Evolutionary conservation across 2,888 invertebrate genomes (phyloP), one percentile per base, ranked within the genome.

Genomic region (Sesia bembeciformis): DNA sequence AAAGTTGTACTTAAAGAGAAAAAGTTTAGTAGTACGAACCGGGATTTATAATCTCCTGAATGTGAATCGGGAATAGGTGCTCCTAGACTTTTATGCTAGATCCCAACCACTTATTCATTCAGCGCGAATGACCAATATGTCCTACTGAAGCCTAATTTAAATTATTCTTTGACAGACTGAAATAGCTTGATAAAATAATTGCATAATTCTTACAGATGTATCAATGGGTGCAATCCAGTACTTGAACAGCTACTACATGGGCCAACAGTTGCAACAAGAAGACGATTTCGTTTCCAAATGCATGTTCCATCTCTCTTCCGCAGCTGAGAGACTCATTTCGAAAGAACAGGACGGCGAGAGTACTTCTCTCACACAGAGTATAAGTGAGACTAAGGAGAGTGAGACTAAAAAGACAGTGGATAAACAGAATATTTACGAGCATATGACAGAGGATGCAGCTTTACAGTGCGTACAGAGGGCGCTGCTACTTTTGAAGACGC

Each of bases 221-320:
- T 97, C 97, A 61, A 94, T 97, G 93, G 95, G 97, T 3, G 97
- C 98, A 1, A 98, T 98, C 65, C 97, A 97, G 75, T 97, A 97
- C 76, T 91, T 98, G 55, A 98, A 98, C 78, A 94, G 95, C 71
- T 97, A 97, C 81, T 98, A 98, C 81, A 97, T 98, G 93, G 96
- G 96, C 4, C 95, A 97, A 58, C 96, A 96, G 72, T 78, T 98
- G 50, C 95, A 97, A 63, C 94, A 96, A 66, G 98, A 98, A 81
- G 95, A 95, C 57, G 97, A 98, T 72, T 98, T 98, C 78, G 95
- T 98, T 1, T 93, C 96, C 49, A 94, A 97, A 63, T 98, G 98
- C 76, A 98, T 98, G 97, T 94, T 95, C 53, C 96, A 97, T 78
- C 90, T 98, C 50, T 94, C 94, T 41, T 95, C 95, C 49, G 96